Conservation (phyloP, 1,140 invertebrate genomes). For the Meloidogyne hapla region DNA sequence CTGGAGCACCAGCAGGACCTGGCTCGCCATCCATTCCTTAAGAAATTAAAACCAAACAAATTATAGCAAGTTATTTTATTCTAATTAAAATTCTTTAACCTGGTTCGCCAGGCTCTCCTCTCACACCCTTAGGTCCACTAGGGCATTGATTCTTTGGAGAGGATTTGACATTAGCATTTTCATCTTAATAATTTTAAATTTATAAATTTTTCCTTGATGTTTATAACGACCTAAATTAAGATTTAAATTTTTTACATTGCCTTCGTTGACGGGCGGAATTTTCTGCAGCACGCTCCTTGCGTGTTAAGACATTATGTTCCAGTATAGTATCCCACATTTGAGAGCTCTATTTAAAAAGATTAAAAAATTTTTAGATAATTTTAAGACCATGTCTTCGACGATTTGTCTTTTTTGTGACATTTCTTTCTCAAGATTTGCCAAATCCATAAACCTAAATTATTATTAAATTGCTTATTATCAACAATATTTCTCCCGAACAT, state of each 20-base stretch:
- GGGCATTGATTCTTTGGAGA: slow-evolving; percentile 8
- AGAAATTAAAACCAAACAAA: not conserved
- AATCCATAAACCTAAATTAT: slow-evolving; percentile 23
- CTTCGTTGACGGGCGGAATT: slow-evolving; percentile 1
- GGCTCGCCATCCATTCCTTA: slow-evolving; percentile 20
- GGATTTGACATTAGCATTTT: not conserved
- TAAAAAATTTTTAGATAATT: not conserved
- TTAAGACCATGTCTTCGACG: slow-evolving; percentile 32
- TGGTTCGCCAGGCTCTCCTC: slow-evolving; percentile 28
- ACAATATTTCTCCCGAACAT: no score
- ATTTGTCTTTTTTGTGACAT: slow-evolving; percentile 25
- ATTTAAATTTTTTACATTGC: slow-evolving; percentile 7
- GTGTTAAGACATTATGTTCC: slow-evolving; percentile 20
- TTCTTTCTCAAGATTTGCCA: slow-evolving; percentile 31
- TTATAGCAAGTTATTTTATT: no score
- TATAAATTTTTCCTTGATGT: no score
- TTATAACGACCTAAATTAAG: no score
- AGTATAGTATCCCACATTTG: slow-evolving; percentile 41
- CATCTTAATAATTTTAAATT: not conserved
- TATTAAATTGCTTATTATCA: no score
- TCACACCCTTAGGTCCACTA: slow-evolving; percentile 14
- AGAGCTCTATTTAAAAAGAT: slow-evolving; percentile 23
- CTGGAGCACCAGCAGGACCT: not conserved
- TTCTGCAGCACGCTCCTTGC: not conserved
- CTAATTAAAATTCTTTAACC: not conserved